phyloP scores from a whole-genome alignment of 2,888 invertebrate genomes.

The Eristalis intricaria region DNA sequence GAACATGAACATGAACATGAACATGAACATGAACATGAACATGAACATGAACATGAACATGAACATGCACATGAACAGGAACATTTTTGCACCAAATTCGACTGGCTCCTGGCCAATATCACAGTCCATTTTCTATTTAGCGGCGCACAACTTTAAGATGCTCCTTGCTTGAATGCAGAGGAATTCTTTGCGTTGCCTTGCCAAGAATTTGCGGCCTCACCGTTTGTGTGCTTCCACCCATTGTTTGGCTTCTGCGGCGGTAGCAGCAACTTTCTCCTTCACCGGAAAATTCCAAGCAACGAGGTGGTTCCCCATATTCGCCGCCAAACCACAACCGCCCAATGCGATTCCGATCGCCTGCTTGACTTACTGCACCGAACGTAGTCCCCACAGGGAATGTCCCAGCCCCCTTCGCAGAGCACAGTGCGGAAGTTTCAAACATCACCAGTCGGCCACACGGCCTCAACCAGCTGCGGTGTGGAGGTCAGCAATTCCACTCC shows the following conservation, averaged over 20 bases:
- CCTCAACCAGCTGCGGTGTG: background rate
- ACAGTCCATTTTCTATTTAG: too few relatives aligned
- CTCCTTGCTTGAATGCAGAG: background rate
- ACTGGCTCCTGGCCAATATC: background rate
- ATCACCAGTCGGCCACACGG: background rate
- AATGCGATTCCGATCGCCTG: conserved; percentile 16
- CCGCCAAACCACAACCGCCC: background rate
- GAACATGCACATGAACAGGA: conserved; percentile 8
- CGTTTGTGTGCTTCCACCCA: background rate
- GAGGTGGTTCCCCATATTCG: conserved; percentile 26
- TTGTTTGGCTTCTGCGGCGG: background rate
- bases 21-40: conserved; percentile 9
- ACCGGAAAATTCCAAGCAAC: conserved; percentile 13
- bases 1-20: conserved; percentile 8
- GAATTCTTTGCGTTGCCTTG: background rate
- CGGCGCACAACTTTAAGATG: too few relatives aligned
- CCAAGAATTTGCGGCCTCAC: background rate
- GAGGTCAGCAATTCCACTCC: conserved; percentile 2
- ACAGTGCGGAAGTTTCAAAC: background rate
- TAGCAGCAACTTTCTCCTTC: conserved; percentile 9
- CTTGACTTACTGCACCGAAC: conserved; percentile 29
- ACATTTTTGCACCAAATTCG: background rate
- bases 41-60: conserved; percentile 8
- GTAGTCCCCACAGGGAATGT: background rate
- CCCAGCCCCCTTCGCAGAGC: background rate